Base-by-base conservation (phyloP, 2,888 invertebrate species). In the Hemaris fuciformis region DNA sequence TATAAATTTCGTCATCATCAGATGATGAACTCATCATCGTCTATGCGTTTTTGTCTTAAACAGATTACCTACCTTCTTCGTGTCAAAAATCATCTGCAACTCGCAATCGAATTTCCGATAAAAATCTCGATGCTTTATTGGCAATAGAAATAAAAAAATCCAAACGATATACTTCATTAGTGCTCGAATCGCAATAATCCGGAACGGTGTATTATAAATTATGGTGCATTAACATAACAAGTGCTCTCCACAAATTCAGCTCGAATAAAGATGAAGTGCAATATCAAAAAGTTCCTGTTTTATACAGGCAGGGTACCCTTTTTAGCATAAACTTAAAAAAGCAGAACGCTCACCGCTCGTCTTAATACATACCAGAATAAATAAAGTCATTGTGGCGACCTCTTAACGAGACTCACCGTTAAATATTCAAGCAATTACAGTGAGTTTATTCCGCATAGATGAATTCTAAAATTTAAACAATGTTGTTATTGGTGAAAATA, bases 301-400 rank as follows among this genome's bases (percentile, higher is more conserved):
- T 53, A 53, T 27, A 66, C 77, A 70, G 74, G 73, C 72, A 73
- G 69, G 73, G 69, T 73, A 73, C 75, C 78, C 78, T 76, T 77
- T 79, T 85, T 80, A 79, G 69, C 80, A 83, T 82, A 87, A 87
- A 77, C 84, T 82, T 73, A 79, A 81, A 85, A 38, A 81, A 79
- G 73, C 67, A 70, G 60, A 60, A n/a, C 68, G 66, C 77, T 84
- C 76, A 72, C 69, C 64, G 63, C 72, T 75, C 64, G 66, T 73
- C 76, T 76, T 73, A 10, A 53, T 31, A 70, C 69, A 53, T 53
- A 70, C 67, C 67, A 65, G 77, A 77, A 75, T 75, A 78, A 81
- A 80, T 76, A 70, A 71, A 69, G 68, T 64, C 64, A 69, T 62
- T 60, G 64, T 67, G 67, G 61, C 65, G 69, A 69, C 68, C 67